A percentile compares a stretch with the other conserved stretches of the same genome.
Conservation (phyloP, 1,140 invertebrate species). For the Bursaphelenchus mucronatus region DNA sequence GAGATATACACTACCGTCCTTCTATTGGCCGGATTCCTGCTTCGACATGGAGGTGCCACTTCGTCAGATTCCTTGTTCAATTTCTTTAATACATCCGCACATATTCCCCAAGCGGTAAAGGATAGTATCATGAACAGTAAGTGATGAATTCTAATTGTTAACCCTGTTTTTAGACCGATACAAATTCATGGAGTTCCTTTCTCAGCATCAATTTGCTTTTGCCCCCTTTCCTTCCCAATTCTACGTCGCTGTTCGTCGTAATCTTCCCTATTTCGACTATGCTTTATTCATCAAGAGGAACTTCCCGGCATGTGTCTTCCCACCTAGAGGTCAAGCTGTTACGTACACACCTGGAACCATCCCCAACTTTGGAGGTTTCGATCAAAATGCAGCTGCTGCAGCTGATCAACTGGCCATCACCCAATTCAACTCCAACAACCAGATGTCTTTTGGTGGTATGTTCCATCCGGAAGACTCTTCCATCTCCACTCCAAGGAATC, state of each 20-base stretch:
- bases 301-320: constrained; percentile 15
- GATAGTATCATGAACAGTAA: constrained; percentile 46
- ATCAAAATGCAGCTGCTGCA: not conserved
- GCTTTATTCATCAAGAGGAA: constrained; percentile 47
- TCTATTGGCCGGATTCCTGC: constrained; percentile 45
- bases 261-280: constrained; percentile 57
- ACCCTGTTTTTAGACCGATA: constrained; percentile 38
- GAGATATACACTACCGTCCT: constrained; percentile 50
- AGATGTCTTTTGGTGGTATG: constrained; percentile 8
- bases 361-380: constrained; percentile 3
- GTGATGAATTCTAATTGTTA: constrained; percentile 22
- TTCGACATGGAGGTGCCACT: constrained; percentile 56
- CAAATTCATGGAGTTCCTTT: constrained; percentile 53
- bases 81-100: constrained; percentile 44
- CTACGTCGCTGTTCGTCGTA: constrained; percentile 58
- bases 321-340: not conserved
- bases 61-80: constrained; percentile 52
- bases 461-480: constrained; percentile 18
- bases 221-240: constrained; percentile 57
- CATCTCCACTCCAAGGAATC: constrained; percentile 14
- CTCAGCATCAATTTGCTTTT: constrained; percentile 53
- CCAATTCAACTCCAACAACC: constrained; percentile 18
- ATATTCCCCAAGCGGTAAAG: constrained; percentile 38
- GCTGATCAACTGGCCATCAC: constrained; percentile 10
- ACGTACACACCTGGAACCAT: not conserved